Base-by-base conservation (phyloP, 2,797 vertebrate genomes). In the Psittacula derbiana region DNA sequence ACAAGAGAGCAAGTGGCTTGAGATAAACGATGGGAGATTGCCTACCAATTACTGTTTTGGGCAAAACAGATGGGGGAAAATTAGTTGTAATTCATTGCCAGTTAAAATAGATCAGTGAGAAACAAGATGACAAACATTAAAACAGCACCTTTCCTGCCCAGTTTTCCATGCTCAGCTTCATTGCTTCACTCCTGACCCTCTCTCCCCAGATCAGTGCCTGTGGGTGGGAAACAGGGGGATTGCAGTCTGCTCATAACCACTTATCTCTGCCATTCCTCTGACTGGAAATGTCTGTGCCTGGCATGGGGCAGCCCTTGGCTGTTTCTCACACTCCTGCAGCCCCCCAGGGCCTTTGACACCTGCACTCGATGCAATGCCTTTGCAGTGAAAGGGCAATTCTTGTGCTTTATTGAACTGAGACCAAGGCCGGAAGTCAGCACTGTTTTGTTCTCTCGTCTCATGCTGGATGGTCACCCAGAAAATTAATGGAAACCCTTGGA, bases 181-280 rank as follows among this genome's bases (percentile, higher is more conserved):
- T 19, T 28, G 7, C 15, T 72, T 86, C 31, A 15, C 10, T 69
- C 30, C 30, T 0, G 0, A 33, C 33, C 40, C 13, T 76, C 15
- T 28, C 27, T 8, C 5, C 4, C 0, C 0, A 16, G 31, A 16
- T n/a, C 31, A 43, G 36, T 7, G 4, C 9, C 30, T 25, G 4
- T 11, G 8, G 20, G 8, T n/a, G 28, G 25, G 30, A 20, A 86
- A 33, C 5, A 15, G 17, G 4, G 2, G 4, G 1, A 10, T 43
- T 72, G 40, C 2, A 7, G 7, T 65, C 12, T 16, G 12, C 36
- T 43, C 11, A 8, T 70, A 60, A 74, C 21, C 0, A 1, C 4
- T 49, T 6, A n/a, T 69, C 46, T 47, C 33, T 44, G 72, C 14
- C 16, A 17, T 72, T 44, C 19, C 46, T 61, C 31, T 4, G 0